Base-by-base conservation (phyloP, 2,797 vertebrate species). In the Poecilia wingei region DNA sequence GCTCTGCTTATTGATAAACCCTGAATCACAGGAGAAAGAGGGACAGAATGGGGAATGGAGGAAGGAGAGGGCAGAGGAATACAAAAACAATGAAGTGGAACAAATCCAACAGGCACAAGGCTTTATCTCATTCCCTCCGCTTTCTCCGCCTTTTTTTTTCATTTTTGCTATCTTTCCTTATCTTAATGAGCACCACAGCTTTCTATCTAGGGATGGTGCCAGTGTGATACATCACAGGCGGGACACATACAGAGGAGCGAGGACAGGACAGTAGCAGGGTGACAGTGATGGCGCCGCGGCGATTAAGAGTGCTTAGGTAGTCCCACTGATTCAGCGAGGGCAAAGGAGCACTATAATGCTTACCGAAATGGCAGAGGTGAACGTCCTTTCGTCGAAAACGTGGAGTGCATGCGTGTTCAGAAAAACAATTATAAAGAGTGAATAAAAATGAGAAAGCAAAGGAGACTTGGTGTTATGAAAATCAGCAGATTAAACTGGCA, bases 181-280 rank as follows among this genome's bases (percentile, higher is more conserved):
- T 96, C 95, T 96, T 96, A 96, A 96, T 96, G 95, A 96, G 94
- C 88, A 91, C 87, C 94, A 82, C 87, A 74, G 90, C 92, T 90
- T 94, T 95, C 91, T 92, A 92, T 95, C 89, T 86, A 92, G 88
- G 88, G 89, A 93, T 74, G 88, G 92, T 82, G 88, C 90, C 87
- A 78, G 81, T 74, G 88, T 86, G 90, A 94, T 94, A 90, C 93
- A 94, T 96, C 91, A 93, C 92, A 87, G 87, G 82, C 91, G 84
- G 88, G 83, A 93, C 85, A 89, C 87, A 84, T 84, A n/a, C 81
- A n/a, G 83, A 88, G 86, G 90, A 92, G 86, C 28, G 83, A 88
- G 86, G 90, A 92, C 87, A 86, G 91, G 90, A 93, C 88, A 84
- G 88, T 80, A 68, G 79, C 68, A 72, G 89, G 88, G 90, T 82